phyloP scores from a whole-genome alignment of 53 echinoderm and acorn worm genomes.

The Pentamera pediparva region DNA sequence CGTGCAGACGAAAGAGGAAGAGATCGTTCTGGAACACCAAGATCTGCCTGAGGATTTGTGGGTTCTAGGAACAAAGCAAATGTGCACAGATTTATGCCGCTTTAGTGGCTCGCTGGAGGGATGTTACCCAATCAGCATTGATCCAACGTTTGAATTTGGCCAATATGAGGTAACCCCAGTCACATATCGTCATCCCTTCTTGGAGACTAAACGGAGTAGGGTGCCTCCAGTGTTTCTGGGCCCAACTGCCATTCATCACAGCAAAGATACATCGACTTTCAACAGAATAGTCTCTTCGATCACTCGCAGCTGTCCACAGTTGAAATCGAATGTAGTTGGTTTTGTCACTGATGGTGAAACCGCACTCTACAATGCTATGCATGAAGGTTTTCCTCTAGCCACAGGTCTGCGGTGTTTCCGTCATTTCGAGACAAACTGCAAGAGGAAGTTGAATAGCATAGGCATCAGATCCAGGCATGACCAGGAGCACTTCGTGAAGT shows the following conservation, averaged over 20 bases:
- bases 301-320: background rate
- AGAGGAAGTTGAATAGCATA: background rate
- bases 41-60: background rate
- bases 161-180: conserved; percentile 31
- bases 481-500: background rate
- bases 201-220: conserved; percentile 5
- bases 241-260: conserved; percentile 33
- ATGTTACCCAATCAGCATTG: conserved; percentile 21
- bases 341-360: conserved; percentile 41
- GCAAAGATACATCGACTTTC: background rate
- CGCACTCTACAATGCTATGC: background rate
- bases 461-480: background rate
- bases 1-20: background rate
- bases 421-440: conserved; percentile 30
- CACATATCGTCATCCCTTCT: conserved; percentile 2
- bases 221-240: background rate
- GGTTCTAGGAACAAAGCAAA: background rate
- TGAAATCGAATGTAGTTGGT: background rate
- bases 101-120: background rate
- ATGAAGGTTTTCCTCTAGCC: background rate
- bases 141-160: conserved; percentile 40
- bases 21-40: background rate
- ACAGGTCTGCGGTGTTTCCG: conserved; percentile 26
- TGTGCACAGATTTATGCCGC: background rate
- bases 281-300: conserved; percentile 22